Percentiles rank a stretch among this genome's conserved stretches.
Conservation (phyloP, 2,113 vertebrate species). For the Cyphomyrus discorhynchus region DNA sequence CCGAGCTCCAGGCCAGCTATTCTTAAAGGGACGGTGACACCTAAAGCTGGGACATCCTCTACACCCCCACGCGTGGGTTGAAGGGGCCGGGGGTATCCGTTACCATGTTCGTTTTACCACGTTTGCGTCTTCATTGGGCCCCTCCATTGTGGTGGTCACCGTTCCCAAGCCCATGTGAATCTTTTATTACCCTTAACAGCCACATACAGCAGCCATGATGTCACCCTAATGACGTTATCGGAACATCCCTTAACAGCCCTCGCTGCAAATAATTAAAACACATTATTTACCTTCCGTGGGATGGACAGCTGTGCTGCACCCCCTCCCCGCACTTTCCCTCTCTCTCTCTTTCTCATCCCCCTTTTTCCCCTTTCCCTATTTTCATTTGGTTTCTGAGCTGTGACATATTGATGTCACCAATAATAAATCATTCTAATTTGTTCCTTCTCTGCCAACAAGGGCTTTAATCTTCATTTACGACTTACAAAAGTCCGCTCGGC, state of each 20-base stretch:
- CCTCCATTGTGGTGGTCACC: conserved; percentile 12
- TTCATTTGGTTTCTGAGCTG: conserved; percentile 60
- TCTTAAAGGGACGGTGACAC: background rate
- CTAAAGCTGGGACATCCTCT: background rate
- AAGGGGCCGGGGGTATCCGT: conserved; percentile 31
- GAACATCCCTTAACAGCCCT: conserved; percentile 44
- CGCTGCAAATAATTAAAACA: conserved; percentile 69
- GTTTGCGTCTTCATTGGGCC: conserved; percentile 30
- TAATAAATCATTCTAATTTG: conserved; percentile 81
- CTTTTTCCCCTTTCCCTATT: conserved; percentile 42
- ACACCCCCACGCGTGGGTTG: background rate
- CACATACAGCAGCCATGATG: conserved; percentile 55
- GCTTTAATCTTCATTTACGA: conserved; percentile 80
- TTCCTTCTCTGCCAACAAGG: conserved; percentile 68
- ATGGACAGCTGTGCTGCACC: conserved; percentile 45
- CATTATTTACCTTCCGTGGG: conserved; percentile 63
- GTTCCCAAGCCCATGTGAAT: conserved; percentile 20
- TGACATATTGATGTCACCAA: conserved; percentile 69
- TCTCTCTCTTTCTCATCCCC: background rate
- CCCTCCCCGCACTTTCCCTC: background rate
- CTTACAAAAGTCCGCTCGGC: conserved; percentile 68
- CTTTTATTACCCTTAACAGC: conserved; percentile 52
- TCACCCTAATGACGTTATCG: conserved; percentile 61
- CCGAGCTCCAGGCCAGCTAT: background rate
- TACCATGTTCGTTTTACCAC: conserved; percentile 20